Conservation (phyloP, 1,140 invertebrate genomes). For the Mesaphorura yosii region DNA sequence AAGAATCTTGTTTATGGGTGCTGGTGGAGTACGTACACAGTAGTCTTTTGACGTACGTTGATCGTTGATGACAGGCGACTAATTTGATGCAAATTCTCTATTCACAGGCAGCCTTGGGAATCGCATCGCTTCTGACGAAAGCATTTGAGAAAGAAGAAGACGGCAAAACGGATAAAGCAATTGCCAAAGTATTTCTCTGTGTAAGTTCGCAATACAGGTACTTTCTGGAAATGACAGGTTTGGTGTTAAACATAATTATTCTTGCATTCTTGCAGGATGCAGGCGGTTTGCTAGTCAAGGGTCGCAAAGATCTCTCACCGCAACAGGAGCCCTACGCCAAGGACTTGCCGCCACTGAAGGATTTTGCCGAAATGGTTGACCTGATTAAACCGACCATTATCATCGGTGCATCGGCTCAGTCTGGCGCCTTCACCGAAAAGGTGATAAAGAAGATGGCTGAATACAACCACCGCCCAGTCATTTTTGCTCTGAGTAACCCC, state of each 20-base stretch:
- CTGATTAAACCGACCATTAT: constrained; percentile 71
- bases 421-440: constrained; percentile 74
- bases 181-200: constrained; percentile 53
- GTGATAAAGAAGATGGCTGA: constrained; percentile 73
- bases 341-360: constrained; percentile 59
- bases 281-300: constrained; percentile 65
- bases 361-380: constrained; percentile 63
- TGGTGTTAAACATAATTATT: too few species aligned
- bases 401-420: constrained; percentile 82
- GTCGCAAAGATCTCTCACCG: constrained; percentile 47
- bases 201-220: not conserved
- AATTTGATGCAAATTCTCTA: constrained; percentile 3
- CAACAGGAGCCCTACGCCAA: constrained; percentile 76
- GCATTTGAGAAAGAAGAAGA: constrained; percentile 72
- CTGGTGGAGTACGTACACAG: constrained; percentile 56
- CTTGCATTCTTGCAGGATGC: constrained; percentile 40
- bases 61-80: not conserved
- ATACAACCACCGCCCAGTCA: constrained; percentile 74
- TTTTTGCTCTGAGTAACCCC: constrained; percentile 93
- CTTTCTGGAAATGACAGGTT: too few species aligned
- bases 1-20: constrained; percentile 79
- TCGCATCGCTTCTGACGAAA: constrained; percentile 70
- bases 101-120: constrained; percentile 67
- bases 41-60: not conserved
- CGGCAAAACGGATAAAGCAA: constrained; percentile 57